A percentile compares a stretch with the other conserved stretches of the same genome.
Evolutionary conservation across 1,140 invertebrate genomes (phyloP).

Genomic region (Littorina saxatilis): DNA sequence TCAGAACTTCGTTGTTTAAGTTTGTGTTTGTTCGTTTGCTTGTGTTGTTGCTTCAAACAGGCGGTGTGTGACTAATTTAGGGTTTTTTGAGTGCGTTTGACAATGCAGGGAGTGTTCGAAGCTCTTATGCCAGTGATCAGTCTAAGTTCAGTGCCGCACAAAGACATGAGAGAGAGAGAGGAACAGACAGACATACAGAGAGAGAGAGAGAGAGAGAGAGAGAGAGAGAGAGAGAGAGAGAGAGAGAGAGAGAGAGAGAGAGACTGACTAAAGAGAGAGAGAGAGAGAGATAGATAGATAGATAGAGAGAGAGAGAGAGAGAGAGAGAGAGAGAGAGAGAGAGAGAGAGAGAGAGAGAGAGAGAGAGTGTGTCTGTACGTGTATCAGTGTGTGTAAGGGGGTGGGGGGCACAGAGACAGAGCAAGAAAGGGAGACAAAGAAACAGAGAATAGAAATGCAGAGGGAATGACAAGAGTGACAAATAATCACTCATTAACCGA

Average conservation of each 20-base stretch:
- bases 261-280: too few species aligned
- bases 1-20: background rate
- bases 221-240: constrained; percentile 27
- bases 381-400: too few species aligned
- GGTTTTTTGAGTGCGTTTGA: too few species aligned
- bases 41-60: background rate
- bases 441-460: background rate
- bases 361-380: too few species aligned
- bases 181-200: background rate
- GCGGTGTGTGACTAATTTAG: too few species aligned
- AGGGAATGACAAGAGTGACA: background rate
- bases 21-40: background rate
- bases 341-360: constrained; percentile 30
- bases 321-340: constrained; percentile 1
- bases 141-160: background rate
- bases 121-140: background rate
- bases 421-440: background rate
- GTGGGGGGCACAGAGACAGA: background rate
- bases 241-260: constrained; percentile 34
- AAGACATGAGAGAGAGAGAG: background rate
- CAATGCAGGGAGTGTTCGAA: too few species aligned
- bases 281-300: background rate
- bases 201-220: constrained; percentile 8
- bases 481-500: background rate
- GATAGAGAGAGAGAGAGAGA: background rate